A percentile compares a stretch with the other conserved stretches of the same genome.
These are phyloP conservation scores for Melipona beecheii DNA, from an alignment of 2,888 invertebrate genomes.

Conservation along the genomic window DNA sequence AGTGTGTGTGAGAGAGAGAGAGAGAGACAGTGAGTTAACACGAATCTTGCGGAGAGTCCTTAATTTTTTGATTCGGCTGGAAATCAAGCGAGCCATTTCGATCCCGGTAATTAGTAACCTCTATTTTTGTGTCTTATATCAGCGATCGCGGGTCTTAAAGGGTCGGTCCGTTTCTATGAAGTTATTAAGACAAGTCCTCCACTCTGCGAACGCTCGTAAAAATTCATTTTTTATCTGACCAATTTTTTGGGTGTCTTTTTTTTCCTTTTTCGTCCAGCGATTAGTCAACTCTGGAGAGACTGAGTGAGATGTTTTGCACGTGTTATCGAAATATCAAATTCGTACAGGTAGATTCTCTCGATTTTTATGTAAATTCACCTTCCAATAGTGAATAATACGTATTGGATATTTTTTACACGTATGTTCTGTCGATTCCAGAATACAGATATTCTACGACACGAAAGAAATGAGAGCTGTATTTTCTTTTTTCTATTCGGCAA, in stretches of 20 bases:
- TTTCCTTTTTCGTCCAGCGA: not conserved
- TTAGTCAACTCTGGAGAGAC: too few species aligned
- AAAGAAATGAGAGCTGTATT: too few species aligned
- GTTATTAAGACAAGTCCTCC: constrained; percentile 25
- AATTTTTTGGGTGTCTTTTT: not conserved
- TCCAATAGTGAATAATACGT: too few species aligned
- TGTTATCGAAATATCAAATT: too few species aligned
- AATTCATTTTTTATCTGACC: not conserved
- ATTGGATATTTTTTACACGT: too few species aligned
- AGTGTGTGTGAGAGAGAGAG: too few species aligned
- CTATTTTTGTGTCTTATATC: constrained; percentile 37
- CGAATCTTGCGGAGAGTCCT: constrained; percentile 41
- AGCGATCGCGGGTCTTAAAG: not conserved
- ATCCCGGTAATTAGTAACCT: constrained; percentile 53
- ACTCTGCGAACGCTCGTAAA: not conserved
- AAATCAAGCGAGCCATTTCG: constrained; percentile 26
- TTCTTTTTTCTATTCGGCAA: too few species aligned
- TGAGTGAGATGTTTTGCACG: too few species aligned
- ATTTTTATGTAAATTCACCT: too few species aligned
- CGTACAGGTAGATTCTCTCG: too few species aligned
- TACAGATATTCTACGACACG: too few species aligned
- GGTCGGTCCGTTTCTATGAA: constrained; percentile 17
- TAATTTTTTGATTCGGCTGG: constrained; percentile 58
- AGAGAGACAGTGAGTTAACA: constrained; percentile 44
- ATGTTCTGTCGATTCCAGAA: too few species aligned